Percentiles rank a stretch among this genome's conserved stretches.
phyloP scores from a whole-genome alignment of 1,140 invertebrate genomes.

The Cecropterus lyciades region DNA sequence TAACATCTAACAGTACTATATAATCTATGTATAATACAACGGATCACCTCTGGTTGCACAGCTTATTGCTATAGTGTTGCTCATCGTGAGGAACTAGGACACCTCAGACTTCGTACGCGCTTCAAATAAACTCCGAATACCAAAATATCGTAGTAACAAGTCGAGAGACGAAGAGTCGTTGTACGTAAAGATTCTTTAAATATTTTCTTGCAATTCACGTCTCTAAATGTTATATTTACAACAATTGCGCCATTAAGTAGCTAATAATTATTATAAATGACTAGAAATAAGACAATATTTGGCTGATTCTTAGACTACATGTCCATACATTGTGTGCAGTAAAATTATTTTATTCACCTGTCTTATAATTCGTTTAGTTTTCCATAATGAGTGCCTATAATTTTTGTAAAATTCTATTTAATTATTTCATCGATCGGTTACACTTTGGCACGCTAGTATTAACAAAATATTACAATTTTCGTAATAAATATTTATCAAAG shows the following conservation, averaged over 20 bases:
- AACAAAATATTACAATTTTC: constrained; percentile 29
- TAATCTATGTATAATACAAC: constrained; percentile 38
- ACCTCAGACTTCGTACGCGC: constrained; percentile 51
- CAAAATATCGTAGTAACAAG: constrained; percentile 65
- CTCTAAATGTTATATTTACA: constrained; percentile 47
- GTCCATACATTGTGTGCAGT: constrained; percentile 42
- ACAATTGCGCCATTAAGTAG: constrained; percentile 28
- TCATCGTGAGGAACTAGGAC: constrained; percentile 39
- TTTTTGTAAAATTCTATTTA: constrained; percentile 23
- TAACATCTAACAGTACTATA: constrained; percentile 40
- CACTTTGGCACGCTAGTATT: constrained; percentile 25
- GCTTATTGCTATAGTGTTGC: constrained; percentile 59
- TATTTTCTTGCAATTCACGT: constrained; percentile 42
- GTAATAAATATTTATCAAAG: constrained; percentile 29
- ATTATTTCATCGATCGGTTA: constrained; percentile 12
- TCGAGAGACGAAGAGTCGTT: constrained; percentile 60
- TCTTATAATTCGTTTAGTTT: constrained; percentile 78
- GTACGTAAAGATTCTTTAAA: constrained; percentile 47
- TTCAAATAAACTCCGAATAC: constrained; percentile 71
- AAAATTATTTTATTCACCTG: constrained; percentile 62
- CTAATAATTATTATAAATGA: constrained; percentile 49
- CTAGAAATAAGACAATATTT: constrained; percentile 57
- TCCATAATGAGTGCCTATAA: constrained; percentile 24
- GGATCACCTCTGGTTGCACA: constrained; percentile 55
- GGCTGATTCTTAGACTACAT: constrained; percentile 46